A percentile compares a stretch with the other conserved stretches of the same genome.
Evolutionary conservation across 2,888 invertebrate species (phyloP).

Genomic region (Harpagoxenus sublaevis): DNA sequence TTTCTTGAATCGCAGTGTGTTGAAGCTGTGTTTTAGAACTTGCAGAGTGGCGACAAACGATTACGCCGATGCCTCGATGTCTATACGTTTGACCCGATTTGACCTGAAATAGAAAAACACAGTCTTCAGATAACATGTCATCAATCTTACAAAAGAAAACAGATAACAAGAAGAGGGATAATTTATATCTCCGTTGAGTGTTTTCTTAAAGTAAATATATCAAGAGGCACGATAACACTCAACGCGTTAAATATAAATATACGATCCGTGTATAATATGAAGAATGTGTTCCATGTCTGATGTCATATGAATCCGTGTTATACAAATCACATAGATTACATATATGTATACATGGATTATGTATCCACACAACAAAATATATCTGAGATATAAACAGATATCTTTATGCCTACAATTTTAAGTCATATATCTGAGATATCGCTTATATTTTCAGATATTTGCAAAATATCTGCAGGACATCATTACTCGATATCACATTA

Average conservation of each 20-base stretch:
- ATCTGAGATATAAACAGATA: too few relatives aligned
- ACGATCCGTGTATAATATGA: too few relatives aligned
- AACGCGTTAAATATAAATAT: not conserved
- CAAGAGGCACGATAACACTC: not conserved
- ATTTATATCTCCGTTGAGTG: not conserved
- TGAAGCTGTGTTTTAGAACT: not conserved
- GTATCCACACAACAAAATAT: too few relatives aligned
- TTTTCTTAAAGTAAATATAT: not conserved
- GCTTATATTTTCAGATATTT: too few relatives aligned
- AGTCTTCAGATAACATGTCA: not conserved
- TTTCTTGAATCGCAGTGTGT: slow-evolving; percentile 19
- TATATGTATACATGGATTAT: too few relatives aligned
- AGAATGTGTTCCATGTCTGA: too few relatives aligned
- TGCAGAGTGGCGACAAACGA: not conserved
- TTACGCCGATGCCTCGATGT: not conserved
- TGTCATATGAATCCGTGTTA: too few relatives aligned
- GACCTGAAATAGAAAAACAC: slow-evolving; percentile 11
- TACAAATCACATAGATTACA: too few relatives aligned
- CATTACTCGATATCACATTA: too few relatives aligned
- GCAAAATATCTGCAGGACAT: too few relatives aligned
- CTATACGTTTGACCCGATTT: not conserved
- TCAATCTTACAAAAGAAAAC: not conserved
- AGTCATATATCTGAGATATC: too few relatives aligned
- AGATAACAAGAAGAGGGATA: not conserved
- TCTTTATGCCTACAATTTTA: too few relatives aligned